Percentiles rank a stretch among this genome's conserved stretches.
Evolutionary conservation across 1,140 invertebrate genomes (phyloP).

Genomic region (Melitaea cinxia): DNA sequence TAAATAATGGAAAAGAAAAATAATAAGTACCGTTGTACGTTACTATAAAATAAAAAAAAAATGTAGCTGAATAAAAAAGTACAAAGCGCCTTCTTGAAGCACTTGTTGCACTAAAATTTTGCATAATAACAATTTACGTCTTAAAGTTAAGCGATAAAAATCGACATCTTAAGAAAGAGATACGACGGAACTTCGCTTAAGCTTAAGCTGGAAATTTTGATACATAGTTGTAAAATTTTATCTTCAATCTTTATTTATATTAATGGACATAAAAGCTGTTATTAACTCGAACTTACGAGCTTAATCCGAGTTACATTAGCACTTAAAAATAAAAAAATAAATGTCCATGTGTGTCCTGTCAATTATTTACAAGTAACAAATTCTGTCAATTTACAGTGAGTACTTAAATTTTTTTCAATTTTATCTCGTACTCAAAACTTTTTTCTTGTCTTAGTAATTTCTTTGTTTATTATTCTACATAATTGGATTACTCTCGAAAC

Average conservation of each 20-base stretch:
- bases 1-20: too few relatives aligned
- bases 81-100: background rate
- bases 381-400: background rate
- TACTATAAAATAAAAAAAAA: too few relatives aligned
- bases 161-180: background rate
- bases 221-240: background rate
- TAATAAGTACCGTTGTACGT: too few relatives aligned
- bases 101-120: constrained; percentile 4
- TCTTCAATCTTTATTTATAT: too few relatives aligned
- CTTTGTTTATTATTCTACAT: constrained; percentile 43
- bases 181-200: background rate
- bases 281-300: too few relatives aligned
- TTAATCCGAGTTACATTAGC: too few relatives aligned
- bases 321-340: too few relatives aligned
- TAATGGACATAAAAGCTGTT: too few relatives aligned
- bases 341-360: too few relatives aligned
- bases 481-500: constrained; percentile 53
- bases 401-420: background rate
- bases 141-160: constrained; percentile 9
- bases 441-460: constrained; percentile 21
- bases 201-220: background rate
- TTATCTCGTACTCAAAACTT: background rate
- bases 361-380: too few relatives aligned
- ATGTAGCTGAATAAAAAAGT: background rate
- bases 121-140: background rate